Evolutionary conservation across 2,888 invertebrate species (phyloP).

Genomic region (Pseudococcus jackbeardsleyi): DNA sequence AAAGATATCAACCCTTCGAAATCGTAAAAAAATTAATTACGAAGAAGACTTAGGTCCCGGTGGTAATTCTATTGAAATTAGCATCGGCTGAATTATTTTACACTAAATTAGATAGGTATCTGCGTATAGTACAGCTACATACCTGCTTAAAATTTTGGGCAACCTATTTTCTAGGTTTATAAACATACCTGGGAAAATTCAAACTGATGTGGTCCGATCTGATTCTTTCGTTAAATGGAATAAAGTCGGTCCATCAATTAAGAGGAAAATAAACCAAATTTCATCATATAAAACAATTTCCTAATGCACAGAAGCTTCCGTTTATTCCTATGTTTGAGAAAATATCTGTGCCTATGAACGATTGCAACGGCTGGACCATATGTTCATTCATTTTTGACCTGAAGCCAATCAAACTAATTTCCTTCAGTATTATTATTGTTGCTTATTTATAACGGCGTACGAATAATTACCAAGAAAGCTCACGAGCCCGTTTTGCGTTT

Average conservation of each 20-base stretch:
- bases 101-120: too few relatives aligned
- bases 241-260: too few relatives aligned
- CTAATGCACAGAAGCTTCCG: not conserved
- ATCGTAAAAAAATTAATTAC: not conserved
- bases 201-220: too few relatives aligned
- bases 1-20: not conserved
- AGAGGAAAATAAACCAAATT: too few relatives aligned
- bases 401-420: constrained; percentile 47
- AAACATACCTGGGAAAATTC: too few relatives aligned
- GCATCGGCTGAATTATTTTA: not conserved
- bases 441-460: constrained; percentile 11
- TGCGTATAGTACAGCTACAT: too few relatives aligned
- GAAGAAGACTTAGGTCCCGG: too few relatives aligned
- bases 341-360: not conserved
- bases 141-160: too few relatives aligned
- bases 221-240: too few relatives aligned
- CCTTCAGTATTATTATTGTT: not conserved
- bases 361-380: not conserved
- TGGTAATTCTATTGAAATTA: not conserved
- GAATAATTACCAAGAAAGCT: constrained; percentile 15
- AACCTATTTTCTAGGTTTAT: too few relatives aligned
- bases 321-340: not conserved
- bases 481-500: constrained; percentile 2
- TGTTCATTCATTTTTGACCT: constrained; percentile 24
- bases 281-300: not conserved